Percentiles rank a stretch among this genome's conserved stretches.
Conservation (phyloP, 2,888 invertebrate genomes). For the Colletes collaris region DNA sequence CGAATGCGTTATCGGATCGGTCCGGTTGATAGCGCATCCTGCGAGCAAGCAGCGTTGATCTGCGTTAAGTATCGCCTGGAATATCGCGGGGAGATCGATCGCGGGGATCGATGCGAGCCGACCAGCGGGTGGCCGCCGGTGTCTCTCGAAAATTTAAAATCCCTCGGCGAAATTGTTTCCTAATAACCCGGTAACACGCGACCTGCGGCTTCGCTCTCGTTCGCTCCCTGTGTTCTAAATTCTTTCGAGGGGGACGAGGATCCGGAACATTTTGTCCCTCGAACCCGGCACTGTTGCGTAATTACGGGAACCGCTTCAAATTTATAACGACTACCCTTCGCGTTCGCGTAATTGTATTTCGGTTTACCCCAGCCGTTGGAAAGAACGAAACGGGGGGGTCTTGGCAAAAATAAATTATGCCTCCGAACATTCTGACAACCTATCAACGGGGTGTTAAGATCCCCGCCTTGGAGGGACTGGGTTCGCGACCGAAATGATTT, state of each 20-base stretch:
- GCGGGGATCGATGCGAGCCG: too few species aligned
- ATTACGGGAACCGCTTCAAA: conserved; percentile 4
- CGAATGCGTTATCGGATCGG: too few species aligned
- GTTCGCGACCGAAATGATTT: too few species aligned
- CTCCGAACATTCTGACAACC: too few species aligned
- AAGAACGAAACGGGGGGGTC: too few species aligned
- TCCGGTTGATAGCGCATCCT: not conserved
- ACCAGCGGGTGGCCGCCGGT: not conserved
- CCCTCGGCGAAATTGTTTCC: conserved; percentile 1
- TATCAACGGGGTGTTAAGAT: too few species aligned
- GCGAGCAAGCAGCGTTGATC: conserved; percentile 39
- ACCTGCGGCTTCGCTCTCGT: not conserved
- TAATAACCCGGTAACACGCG: not conserved
- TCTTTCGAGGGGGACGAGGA: not conserved
- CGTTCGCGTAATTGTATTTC: not conserved
- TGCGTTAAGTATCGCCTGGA: conserved; percentile 29
- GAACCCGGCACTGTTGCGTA: not conserved
- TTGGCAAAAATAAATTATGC: too few species aligned
- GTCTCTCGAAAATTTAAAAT: not conserved
- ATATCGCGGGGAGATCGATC: not conserved
- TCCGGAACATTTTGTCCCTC: not conserved
- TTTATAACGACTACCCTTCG: not conserved
- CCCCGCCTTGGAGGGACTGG: too few species aligned
- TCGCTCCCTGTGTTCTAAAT: not conserved
- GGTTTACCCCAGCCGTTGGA: not conserved